Conservation (phyloP, 64 coral and sea anemone species). For the Montipora capricornis region DNA sequence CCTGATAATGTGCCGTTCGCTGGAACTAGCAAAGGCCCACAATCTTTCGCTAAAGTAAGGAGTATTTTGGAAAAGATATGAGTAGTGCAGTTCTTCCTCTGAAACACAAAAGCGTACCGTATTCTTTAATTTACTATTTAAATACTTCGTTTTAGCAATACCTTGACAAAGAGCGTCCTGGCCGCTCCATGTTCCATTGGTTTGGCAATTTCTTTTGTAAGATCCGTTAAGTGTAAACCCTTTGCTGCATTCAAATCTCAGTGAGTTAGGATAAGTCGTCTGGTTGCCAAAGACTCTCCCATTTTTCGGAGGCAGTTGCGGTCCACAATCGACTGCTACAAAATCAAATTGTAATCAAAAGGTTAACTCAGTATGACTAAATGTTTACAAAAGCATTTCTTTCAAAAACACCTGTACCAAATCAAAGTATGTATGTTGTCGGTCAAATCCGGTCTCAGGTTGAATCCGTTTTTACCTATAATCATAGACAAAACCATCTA, state of each 20-base stretch:
- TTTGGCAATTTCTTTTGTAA: slow-evolving; percentile 18
- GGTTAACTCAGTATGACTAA: neutral
- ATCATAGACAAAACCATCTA: no score
- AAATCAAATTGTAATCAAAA: neutral
- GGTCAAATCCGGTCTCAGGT: no score
- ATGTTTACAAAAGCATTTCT: neutral
- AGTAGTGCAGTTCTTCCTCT: no score
- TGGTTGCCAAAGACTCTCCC: slow-evolving; percentile 13
- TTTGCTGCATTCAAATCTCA: slow-evolving; percentile 35
- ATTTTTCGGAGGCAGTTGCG: neutral
- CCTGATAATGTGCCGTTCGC: slow-evolving; percentile 27
- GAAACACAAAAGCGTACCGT: no score
- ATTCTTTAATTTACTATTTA: no score
- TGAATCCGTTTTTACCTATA: no score
- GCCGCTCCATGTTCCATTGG: slow-evolving; percentile 66
- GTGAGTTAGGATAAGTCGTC: slow-evolving; percentile 31
- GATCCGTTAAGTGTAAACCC: slow-evolving; percentile 56
- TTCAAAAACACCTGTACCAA: no score
- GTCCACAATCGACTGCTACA: neutral
- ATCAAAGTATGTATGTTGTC: no score
- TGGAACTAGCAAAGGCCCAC: neutral
- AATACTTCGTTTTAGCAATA: neutral
- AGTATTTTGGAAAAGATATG: no score
- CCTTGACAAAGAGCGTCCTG: slow-evolving; percentile 19
- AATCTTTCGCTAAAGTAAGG: neutral